Conservation (phyloP, 2,888 invertebrate genomes). For the Plemyria rubiginata region DNA sequence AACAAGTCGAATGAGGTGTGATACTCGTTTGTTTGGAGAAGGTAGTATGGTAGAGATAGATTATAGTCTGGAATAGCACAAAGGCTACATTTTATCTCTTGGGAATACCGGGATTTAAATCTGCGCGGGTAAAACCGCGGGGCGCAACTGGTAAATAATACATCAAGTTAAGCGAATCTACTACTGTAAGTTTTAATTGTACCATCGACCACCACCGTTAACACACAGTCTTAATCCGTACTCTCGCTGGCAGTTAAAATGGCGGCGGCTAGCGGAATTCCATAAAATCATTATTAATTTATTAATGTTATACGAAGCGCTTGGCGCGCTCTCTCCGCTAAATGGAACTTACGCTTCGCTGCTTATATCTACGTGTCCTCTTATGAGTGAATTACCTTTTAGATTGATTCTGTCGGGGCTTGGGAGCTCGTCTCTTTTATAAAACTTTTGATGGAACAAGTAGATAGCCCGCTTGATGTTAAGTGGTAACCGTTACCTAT, state of each 20-base stretch:
- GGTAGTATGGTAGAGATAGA: too few relatives aligned
- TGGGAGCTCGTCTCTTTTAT: constrained; percentile 2
- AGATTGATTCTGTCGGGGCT: background rate
- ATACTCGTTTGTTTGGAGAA: too few relatives aligned
- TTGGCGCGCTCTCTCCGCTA: constrained; percentile 71
- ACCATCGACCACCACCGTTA: constrained; percentile 29
- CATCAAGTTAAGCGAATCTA: background rate
- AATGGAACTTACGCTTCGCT: constrained; percentile 75
- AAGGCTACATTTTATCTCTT: too few relatives aligned
- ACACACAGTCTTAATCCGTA: constrained; percentile 48
- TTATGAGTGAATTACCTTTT: constrained; percentile 17
- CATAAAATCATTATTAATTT: constrained; percentile 83
- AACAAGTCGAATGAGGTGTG: too few relatives aligned
- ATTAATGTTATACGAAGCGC: constrained; percentile 79
- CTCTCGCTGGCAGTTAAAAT: constrained; percentile 63
- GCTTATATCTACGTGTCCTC: constrained; percentile 63
- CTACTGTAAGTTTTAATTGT: constrained; percentile 13
- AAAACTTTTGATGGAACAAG: too few relatives aligned
- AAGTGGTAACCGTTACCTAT: too few relatives aligned
- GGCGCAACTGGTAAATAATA: too few relatives aligned
- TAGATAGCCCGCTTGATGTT: too few relatives aligned
- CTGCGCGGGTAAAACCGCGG: too few relatives aligned
- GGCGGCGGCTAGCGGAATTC: constrained; percentile 74
- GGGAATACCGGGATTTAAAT: too few relatives aligned
- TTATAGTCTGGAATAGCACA: too few relatives aligned